Evolutionary conservation across 92 coral and sea anemone species (phyloP).

Genomic region (Porites cylindrica): DNA sequence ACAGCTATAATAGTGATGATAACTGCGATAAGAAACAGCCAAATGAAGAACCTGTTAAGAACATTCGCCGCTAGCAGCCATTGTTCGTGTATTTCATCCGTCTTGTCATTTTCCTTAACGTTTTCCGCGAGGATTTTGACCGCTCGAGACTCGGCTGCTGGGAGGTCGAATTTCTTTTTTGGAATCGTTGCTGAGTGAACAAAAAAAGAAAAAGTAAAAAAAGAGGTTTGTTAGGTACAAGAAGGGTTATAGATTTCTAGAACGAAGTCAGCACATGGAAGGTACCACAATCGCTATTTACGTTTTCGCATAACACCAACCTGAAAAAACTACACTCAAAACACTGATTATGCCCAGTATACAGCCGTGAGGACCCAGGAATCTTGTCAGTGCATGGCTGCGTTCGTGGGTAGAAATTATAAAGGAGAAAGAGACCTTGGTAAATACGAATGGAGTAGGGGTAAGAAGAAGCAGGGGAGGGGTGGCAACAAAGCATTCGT

Average conservation of each 20-base stretch:
- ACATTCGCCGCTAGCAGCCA: slow-evolving; percentile 95
- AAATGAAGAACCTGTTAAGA: slow-evolving; percentile 83
- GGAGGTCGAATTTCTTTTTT: slow-evolving; percentile 55
- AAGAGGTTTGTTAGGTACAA: neutral
- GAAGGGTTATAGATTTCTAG: neutral
- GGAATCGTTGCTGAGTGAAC: slow-evolving; percentile 16
- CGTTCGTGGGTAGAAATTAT: neutral
- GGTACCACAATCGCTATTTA: too few relatives aligned
- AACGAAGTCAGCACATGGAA: neutral
- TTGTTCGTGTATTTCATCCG: slow-evolving; percentile 70
- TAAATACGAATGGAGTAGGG: neutral
- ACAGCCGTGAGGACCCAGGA: too few relatives aligned
- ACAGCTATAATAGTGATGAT: slow-evolving; percentile 82
- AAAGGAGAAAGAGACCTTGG: neutral
- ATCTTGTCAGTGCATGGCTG: neutral
- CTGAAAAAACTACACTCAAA: too few relatives aligned
- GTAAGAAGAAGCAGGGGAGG: neutral
- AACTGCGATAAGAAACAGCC: slow-evolving; percentile 73
- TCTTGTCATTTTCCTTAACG: slow-evolving; percentile 75
- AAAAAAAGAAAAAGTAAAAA: neutral
- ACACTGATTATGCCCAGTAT: too few relatives aligned
- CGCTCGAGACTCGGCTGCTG: slow-evolving; percentile 77
- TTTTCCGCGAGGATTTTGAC: slow-evolving; percentile 72
- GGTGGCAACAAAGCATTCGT: neutral
- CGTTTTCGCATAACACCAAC: too few relatives aligned